Conservation (phyloP, 2,797 vertebrate species). For the Hippoglossus hippoglossus region DNA sequence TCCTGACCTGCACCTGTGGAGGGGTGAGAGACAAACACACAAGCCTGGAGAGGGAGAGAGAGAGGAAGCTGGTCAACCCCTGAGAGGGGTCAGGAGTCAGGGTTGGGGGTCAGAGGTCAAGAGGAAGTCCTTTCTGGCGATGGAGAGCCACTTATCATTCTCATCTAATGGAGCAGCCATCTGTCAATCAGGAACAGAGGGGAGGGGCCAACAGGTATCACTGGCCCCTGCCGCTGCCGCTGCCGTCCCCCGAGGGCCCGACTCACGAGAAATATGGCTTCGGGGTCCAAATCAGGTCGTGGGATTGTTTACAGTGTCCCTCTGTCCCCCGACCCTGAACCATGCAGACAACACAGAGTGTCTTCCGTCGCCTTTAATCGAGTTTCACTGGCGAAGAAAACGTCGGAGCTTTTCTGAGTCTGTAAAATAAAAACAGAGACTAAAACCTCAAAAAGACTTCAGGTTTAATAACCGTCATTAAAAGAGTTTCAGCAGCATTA, state of each 20-base stretch:
- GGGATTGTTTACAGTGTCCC: conserved; percentile 65
- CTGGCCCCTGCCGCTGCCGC: conserved; percentile 43
- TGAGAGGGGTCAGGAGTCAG: conserved; percentile 91
- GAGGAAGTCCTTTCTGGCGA: conserved; percentile 92
- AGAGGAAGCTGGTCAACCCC: conserved; percentile 79
- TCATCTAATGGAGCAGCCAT: conserved; percentile 94
- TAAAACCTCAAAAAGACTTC: too few relatives aligned
- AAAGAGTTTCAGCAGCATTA: too few relatives aligned
- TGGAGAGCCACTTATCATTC: conserved; percentile 93
- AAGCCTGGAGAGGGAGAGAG: conserved; percentile 27
- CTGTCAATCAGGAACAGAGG: conserved; percentile 91
- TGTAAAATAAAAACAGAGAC: neutral
- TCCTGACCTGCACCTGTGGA: conserved; percentile 53
- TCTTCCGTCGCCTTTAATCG: conserved; percentile 11
- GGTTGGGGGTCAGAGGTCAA: conserved; percentile 89
- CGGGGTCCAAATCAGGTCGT: conserved; percentile 53
- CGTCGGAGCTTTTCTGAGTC: neutral
- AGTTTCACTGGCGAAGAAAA: conserved; percentile 10
- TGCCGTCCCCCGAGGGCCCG: conserved; percentile 47
- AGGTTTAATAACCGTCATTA: too few relatives aligned
- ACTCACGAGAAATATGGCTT: conserved; percentile 44
- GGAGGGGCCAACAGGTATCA: conserved; percentile 79
- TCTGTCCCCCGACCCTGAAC: conserved; percentile 29
- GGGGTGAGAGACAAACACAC: conserved; percentile 21
- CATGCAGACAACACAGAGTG: neutral